phyloP scores from a whole-genome alignment of 2,113 vertebrate species.

The Condylura cristata region DNA sequence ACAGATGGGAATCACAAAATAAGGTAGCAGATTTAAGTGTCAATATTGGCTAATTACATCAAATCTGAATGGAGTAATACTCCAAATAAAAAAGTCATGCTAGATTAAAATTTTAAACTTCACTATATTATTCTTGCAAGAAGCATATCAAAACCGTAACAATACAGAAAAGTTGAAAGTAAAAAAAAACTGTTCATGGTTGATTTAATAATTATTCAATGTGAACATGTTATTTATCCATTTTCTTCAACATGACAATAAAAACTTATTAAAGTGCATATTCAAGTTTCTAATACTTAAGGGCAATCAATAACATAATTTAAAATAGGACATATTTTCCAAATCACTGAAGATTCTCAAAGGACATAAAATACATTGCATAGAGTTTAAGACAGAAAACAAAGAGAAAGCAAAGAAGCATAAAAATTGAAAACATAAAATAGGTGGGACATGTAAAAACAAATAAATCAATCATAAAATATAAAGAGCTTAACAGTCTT shows the following conservation, averaged over 20 bases:
- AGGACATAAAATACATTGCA: slow-evolving; percentile 57
- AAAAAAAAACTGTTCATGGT: not conserved
- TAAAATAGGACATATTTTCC: slow-evolving; percentile 52
- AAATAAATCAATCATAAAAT: slow-evolving; percentile 68
- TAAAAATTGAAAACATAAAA: slow-evolving; percentile 57
- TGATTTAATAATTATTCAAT: slow-evolving; percentile 7
- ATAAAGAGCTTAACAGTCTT: slow-evolving; percentile 61
- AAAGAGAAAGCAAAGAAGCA: slow-evolving; percentile 46
- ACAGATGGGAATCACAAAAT: slow-evolving; percentile 32
- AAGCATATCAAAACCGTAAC: not conserved
- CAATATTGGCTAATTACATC: not conserved
- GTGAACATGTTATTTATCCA: not conserved
- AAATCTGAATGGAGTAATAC: not conserved
- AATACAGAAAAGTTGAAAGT: slow-evolving; percentile 10
- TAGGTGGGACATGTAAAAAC: slow-evolving; percentile 45
- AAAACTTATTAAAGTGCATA: slow-evolving; percentile 42
- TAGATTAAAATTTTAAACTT: not conserved
- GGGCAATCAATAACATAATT: slow-evolving; percentile 47
- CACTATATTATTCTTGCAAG: not conserved
- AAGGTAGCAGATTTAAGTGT: not conserved
- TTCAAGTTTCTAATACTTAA: slow-evolving; percentile 54
- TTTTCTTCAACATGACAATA: slow-evolving; percentile 30
- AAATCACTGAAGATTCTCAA: slow-evolving; percentile 57
- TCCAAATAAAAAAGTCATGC: not conserved
- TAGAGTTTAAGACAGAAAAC: slow-evolving; percentile 23